Conservation (phyloP, 1,140 invertebrate genomes). For the Trichonephila clavipes region DNA sequence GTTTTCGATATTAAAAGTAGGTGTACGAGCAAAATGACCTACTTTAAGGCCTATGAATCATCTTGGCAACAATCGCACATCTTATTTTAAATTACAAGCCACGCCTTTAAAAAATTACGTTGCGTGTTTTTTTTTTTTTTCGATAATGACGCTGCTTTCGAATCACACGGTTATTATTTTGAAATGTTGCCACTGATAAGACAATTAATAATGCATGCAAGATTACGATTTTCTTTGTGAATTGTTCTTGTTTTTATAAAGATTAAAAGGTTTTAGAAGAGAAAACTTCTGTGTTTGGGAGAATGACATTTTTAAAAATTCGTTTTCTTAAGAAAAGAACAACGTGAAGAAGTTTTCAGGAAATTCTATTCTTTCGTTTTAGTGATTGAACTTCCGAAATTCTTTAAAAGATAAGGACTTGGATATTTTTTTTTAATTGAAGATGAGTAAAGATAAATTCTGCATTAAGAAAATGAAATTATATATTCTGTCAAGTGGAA, state of each 20-base stretch:
- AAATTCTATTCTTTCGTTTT: too few species aligned
- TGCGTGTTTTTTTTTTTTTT: background rate
- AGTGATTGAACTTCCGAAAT: too few species aligned
- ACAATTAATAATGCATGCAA: background rate
- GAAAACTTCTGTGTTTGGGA: background rate
- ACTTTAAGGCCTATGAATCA: conserved; percentile 65
- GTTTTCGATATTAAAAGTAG: conserved; percentile 51
- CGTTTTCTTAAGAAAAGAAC: too few species aligned
- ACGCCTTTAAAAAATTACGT: conserved; percentile 59
- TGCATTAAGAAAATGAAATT: too few species aligned
- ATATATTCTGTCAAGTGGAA: too few species aligned
- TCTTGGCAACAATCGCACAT: conserved; percentile 42
- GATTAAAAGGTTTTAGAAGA: background rate
- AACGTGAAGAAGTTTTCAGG: too few species aligned
- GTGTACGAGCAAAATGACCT: conserved; percentile 43
- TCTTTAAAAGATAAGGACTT: too few species aligned
- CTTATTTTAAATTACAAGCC: conserved; percentile 34
- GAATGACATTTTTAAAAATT: background rate
- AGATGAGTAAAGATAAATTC: too few species aligned
- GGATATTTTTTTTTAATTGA: too few species aligned
- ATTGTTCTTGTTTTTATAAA: background rate
- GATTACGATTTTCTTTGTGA: background rate
- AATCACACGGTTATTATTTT: background rate
- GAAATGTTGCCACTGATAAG: background rate
- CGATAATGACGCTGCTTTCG: background rate